Percentiles rank a stretch among this genome's conserved stretches.
Conservation (phyloP, 1,140 invertebrate species). For the Bemisia tabaci region DNA sequence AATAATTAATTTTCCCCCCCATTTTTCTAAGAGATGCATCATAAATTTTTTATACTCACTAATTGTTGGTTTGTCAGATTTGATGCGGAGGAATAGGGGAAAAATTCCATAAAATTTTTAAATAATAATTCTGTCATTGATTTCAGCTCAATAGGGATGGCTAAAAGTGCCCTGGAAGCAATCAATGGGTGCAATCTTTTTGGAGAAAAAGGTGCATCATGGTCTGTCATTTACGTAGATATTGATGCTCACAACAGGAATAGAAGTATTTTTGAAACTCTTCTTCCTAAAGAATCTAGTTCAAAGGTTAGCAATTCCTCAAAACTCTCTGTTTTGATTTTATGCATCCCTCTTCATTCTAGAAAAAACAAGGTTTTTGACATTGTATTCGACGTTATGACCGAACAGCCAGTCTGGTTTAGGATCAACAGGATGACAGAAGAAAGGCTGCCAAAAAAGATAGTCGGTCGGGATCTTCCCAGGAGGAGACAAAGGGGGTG, state of each 20-base stretch:
- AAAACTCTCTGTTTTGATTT: constrained; percentile 7
- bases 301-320: constrained; percentile 64
- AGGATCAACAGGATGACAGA: background rate
- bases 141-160: constrained; percentile 74
- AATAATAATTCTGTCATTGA: too few species aligned
- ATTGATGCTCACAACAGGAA: constrained; percentile 99
- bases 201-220: constrained; percentile 91
- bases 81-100: too few species aligned
- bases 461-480: constrained; percentile 1
- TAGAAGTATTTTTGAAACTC: constrained; percentile 95
- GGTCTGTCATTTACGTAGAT: constrained; percentile 98
- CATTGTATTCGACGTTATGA: too few species aligned
- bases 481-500: too few species aligned
- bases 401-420: background rate
- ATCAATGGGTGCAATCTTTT: constrained; percentile 98
- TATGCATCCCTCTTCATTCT: too few species aligned
- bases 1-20: too few species aligned
- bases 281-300: constrained; percentile 93
- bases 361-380: too few species aligned
- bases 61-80: too few species aligned
- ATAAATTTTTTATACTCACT: too few species aligned
- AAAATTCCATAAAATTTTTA: too few species aligned
- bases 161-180: constrained; percentile 94
- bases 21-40: too few species aligned
- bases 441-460: too few species aligned